Conservation (phyloP, 2,888 invertebrate species). For the Cyaniris semiargus region DNA sequence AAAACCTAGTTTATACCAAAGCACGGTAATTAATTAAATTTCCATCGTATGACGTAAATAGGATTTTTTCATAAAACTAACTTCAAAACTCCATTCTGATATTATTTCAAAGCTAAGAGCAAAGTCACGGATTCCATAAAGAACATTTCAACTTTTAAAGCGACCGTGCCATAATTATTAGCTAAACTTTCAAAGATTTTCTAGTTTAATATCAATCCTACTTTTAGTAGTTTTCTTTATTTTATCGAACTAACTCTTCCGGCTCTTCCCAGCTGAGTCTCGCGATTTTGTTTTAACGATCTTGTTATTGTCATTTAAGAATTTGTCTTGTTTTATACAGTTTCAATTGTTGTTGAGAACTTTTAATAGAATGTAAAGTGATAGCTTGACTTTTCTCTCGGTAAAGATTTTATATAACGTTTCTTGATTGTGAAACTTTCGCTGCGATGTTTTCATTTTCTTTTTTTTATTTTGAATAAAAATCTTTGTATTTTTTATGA, state of each 20-base stretch:
- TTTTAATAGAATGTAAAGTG: constrained; percentile 36
- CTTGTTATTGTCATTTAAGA: constrained; percentile 35
- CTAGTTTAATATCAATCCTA: constrained; percentile 31
- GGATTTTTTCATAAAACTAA: constrained; percentile 19
- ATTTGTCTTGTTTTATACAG: constrained; percentile 36
- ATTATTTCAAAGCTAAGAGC: constrained; percentile 30
- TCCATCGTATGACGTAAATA: constrained; percentile 7
- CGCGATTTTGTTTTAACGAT: constrained; percentile 34
- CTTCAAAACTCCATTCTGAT: constrained; percentile 28
- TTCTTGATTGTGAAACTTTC: constrained; percentile 23
- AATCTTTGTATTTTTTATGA: neutral
- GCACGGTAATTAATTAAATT: constrained; percentile 15
- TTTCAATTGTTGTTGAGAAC: constrained; percentile 30
- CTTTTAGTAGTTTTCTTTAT: constrained; percentile 32
- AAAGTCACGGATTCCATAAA: constrained; percentile 26
- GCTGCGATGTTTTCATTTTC: neutral
- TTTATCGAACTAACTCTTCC: constrained; percentile 28
- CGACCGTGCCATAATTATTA: constrained; percentile 31
- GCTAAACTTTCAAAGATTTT: constrained; percentile 31
- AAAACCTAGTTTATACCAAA: neutral
- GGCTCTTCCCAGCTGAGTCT: constrained; percentile 31
- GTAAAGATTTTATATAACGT: constrained; percentile 22
- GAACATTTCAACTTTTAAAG: constrained; percentile 31
- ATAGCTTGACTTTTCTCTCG: constrained; percentile 34
- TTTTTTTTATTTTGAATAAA: constrained; percentile 9